A percentile compares a stretch with the other conserved stretches of the same genome.
phyloP scores from a whole-genome alignment of 1,140 invertebrate genomes.

The Pygmarrhopalites habei region DNA sequence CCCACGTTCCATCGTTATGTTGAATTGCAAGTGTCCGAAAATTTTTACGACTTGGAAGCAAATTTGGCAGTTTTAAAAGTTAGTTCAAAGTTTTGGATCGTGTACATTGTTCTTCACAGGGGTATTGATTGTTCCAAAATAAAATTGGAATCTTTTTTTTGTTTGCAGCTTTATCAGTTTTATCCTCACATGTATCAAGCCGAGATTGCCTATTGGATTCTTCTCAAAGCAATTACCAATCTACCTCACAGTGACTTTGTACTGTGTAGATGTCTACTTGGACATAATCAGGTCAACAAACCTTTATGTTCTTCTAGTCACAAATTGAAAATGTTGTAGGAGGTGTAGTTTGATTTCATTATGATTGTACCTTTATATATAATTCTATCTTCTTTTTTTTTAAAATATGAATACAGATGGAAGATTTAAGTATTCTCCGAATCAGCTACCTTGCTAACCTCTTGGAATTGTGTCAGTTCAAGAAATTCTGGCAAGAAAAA shows the following conservation, averaged over 20 bases:
- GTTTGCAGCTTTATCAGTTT: constrained; percentile 89
- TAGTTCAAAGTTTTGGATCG: constrained; percentile 47
- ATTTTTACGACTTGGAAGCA: constrained; percentile 91
- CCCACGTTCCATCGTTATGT: constrained; percentile 84
- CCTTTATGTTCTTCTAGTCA: too few species aligned
- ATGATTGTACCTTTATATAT: too few species aligned
- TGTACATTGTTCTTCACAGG: constrained; percentile 43
- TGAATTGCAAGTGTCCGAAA: constrained; percentile 83
- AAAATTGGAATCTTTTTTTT: too few species aligned
- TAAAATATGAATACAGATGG: constrained; percentile 55
- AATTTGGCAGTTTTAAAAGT: constrained; percentile 80
- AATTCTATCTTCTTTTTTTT: too few species aligned
- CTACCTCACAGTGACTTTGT: constrained; percentile 95
- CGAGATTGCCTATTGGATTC: constrained; percentile 72
- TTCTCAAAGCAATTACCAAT: constrained; percentile 91
- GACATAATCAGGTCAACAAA: constrained; percentile 68
- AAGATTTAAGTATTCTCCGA: constrained; percentile 71
- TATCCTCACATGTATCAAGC: constrained; percentile 82
- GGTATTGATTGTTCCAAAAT: constrained; percentile 42
- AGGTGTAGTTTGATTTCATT: too few species aligned
- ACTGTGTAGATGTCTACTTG: constrained; percentile 88
- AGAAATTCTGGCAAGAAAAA: constrained; percentile 46
- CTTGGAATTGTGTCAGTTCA: constrained; percentile 88
- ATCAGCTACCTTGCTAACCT: constrained; percentile 84
- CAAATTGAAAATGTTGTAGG: too few species aligned